Base-by-base conservation (phyloP, 1,140 invertebrate species). In the Nasonia vitripennis region DNA sequence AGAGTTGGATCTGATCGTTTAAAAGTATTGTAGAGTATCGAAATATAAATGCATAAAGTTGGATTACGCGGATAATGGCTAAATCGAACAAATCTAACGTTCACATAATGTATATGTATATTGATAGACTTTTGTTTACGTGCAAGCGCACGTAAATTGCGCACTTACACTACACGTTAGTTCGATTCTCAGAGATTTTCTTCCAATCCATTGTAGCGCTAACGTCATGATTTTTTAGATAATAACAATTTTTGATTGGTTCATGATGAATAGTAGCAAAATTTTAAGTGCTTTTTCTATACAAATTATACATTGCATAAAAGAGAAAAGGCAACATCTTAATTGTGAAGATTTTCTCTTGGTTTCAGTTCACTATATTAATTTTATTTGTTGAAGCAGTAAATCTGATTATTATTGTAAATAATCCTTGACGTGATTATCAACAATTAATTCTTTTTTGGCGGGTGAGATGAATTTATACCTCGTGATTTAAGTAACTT, bases 241-340 rank as follows among this genome's bases (percentile, higher is more conserved):
- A 77, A 81, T 81, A 85, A 75, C 77, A 74, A 55, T 79, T 85
- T 81, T 81, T 81, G 31, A 81, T 37, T 77, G 67, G 70, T 81
- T 80, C 31, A 48, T 45, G 41, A 75, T 80, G 68, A 45, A 55
- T 73, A 20, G 27, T 27, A 80, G 80, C 27, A 51, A 79, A 84
- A 3, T 41, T 74, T 81, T 23, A 81, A 77, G 7, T 6, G n/a
- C 48, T 70, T 85, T 85, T 85, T 81, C 51, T 78, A 75, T 68
- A 77, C 27, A 14, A 85, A 85, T 85, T 85, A 55, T 81, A 85
- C 73, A 85, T 85, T 85, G 78, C 78, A 77, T 85, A 85, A 81
- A 77, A 85, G 71, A 67, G 71, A 81, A 81, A 75, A 79, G 17
- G 68, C 48, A 75, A 80, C 80, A 80, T 85, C 62, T 9, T 55